Percentiles rank a stretch among this genome's conserved stretches.
These are phyloP conservation scores for Bettongia penicillata DNA, from an alignment of 2,113 vertebrate species.

Conservation along the genomic window DNA sequence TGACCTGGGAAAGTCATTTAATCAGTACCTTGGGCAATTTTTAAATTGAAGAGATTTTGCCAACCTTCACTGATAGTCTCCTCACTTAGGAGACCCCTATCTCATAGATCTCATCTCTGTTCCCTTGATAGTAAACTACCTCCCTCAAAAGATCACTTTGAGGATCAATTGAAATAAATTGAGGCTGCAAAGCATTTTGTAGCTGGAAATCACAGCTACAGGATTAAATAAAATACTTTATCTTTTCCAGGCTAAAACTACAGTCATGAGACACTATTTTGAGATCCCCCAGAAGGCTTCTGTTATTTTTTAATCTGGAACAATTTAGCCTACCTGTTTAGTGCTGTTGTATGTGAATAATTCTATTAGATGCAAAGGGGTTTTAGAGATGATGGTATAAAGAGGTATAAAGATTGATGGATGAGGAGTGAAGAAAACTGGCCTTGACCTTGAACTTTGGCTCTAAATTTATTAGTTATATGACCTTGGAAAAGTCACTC, in stretches of 20 bases:
- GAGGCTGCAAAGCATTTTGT: too few relatives aligned
- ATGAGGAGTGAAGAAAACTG: too few relatives aligned
- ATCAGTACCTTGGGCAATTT: neutral
- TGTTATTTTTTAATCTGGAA: neutral
- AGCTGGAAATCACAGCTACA: neutral
- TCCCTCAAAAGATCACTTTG: neutral
- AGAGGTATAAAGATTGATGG: too few relatives aligned
- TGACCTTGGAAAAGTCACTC: neutral
- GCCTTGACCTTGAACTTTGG: neutral
- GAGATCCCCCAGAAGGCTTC: too few relatives aligned
- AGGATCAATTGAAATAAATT: neutral
- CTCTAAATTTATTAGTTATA: neutral
- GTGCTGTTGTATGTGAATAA: too few relatives aligned
- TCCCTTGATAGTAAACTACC: neutral
- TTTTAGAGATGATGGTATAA: too few relatives aligned
- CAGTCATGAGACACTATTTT: neutral
- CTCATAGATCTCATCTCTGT: neutral
- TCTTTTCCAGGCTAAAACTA: neutral
- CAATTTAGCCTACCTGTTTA: neutral
- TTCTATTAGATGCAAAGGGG: too few relatives aligned
- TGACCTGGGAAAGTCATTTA: neutral
- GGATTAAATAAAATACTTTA: neutral
- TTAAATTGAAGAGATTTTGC: neutral
- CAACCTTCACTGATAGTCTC: neutral
- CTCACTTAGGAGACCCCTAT: neutral